Conservation (phyloP, 2,888 invertebrate species). For the Hydroisotoma schaefferi region DNA sequence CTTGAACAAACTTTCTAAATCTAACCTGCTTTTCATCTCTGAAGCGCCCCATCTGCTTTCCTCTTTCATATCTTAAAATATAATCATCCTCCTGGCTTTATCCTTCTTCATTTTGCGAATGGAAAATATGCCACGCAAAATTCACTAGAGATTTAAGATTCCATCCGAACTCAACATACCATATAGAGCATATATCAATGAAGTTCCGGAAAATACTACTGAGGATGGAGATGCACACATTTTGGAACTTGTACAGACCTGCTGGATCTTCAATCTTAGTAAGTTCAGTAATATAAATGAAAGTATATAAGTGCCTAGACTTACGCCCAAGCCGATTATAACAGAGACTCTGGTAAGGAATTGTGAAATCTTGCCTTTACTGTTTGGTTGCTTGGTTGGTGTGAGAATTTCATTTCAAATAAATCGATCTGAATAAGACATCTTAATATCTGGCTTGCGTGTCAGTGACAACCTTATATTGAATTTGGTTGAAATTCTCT, state of each 20-base stretch:
- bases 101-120: conserved; percentile 1
- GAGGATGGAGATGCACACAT: too few species aligned
- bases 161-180: neutral
- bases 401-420: conserved; percentile 12
- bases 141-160: conserved; percentile 1
- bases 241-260: too few species aligned
- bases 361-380: neutral
- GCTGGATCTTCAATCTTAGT: too few species aligned
- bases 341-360: neutral
- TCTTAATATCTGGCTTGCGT: neutral
- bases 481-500: too few species aligned
- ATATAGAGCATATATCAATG: too few species aligned
- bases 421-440: conserved; percentile 14
- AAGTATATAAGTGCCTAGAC: too few species aligned
- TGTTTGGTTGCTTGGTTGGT: neutral
- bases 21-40: conserved; percentile 16
- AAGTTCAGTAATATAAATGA: too few species aligned
- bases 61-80: conserved; percentile 6
- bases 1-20: conserved; percentile 17
- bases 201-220: too few species aligned
- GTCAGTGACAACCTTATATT: conserved; percentile 5
- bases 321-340: too few species aligned
- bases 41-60: conserved; percentile 1
- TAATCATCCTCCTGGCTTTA: conserved; percentile 6
- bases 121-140: conserved; percentile 3